Base-by-base conservation (phyloP, 2,888 invertebrate species). In the Euphydryas editha region DNA sequence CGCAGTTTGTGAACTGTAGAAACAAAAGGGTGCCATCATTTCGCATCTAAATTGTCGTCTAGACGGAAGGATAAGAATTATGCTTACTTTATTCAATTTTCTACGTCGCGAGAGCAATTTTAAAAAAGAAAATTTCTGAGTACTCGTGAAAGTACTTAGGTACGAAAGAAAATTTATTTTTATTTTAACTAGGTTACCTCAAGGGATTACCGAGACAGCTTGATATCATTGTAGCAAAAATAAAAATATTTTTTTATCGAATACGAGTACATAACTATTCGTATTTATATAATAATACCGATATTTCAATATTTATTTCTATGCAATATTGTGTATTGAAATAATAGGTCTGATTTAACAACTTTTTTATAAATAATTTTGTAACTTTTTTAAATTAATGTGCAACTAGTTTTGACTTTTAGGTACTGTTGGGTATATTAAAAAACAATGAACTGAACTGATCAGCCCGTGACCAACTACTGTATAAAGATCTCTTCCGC, bases 21-120 rank as follows among this genome's bases (percentile, higher is more conserved):
- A 62, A 70, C 65, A 68, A 70, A 62, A 54, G 57, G 46, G 11
- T 24, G 55, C 42, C 59, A 42, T 65, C 51, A 36, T 67, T 63
- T 59, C 59, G 65, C 62, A 70, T 68, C 65, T 70, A 68, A 68
- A 62, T 65, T 65, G 67, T 67, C 67, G 68, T 67, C 69, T 70
- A 70, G 69, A 70, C 62, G 62, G 67, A 57, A 55, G 59, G 60
- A 57, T 64, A 62, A 65, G 67, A 68, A 68, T 70, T 68, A 70
- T 65, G 37, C 68, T 65, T 62, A 39, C 47, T 65, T 68, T 70
- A 70, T 70, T 65, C 65, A 62, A 70, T 67, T 70, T 59, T 59
- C 59, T 67, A 21, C 46, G 67, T 51, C 46, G 46, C 47, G 21
- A 37, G 20, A 39, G 62, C 18, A 42, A 67, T 65, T 68, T 65